A percentile compares a stretch with the other conserved stretches of the same genome.
Conservation (phyloP, 1,140 invertebrate species). For the Cataglyphis hispanica region DNA sequence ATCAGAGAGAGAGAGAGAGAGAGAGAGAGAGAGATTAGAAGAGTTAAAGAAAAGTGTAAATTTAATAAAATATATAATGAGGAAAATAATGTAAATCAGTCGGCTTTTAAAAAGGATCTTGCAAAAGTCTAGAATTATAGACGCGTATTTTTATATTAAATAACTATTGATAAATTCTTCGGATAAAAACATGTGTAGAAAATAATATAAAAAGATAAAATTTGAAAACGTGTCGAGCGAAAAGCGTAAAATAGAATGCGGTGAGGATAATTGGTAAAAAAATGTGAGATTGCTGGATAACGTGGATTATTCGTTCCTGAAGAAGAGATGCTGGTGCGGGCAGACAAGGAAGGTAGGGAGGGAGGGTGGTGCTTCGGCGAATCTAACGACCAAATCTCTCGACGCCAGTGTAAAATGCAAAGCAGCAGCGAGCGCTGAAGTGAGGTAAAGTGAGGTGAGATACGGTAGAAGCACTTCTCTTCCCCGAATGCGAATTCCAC, state of each 20-base stretch:
- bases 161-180: neutral
- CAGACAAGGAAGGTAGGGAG: conserved; percentile 4
- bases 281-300: neutral
- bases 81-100: neutral
- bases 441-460: conserved; percentile 40
- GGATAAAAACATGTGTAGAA: neutral
- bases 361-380: conserved; percentile 52
- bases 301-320: neutral
- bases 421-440: conserved; percentile 61
- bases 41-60: neutral
- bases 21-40: neutral
- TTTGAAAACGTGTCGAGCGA: neutral
- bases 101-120: neutral
- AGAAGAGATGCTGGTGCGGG: conserved; percentile 27
- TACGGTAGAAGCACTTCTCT: conserved; percentile 32
- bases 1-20: neutral
- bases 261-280: neutral
- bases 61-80: neutral
- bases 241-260: neutral
- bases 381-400: conserved; percentile 80
- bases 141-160: neutral
- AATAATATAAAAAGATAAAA: conserved; percentile 1
- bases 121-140: neutral
- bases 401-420: conserved; percentile 77
- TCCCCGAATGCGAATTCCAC: conserved; percentile 77